Evolutionary conservation across 1,140 invertebrate species (phyloP).

Genomic region (Lanistes nyassanus): DNA sequence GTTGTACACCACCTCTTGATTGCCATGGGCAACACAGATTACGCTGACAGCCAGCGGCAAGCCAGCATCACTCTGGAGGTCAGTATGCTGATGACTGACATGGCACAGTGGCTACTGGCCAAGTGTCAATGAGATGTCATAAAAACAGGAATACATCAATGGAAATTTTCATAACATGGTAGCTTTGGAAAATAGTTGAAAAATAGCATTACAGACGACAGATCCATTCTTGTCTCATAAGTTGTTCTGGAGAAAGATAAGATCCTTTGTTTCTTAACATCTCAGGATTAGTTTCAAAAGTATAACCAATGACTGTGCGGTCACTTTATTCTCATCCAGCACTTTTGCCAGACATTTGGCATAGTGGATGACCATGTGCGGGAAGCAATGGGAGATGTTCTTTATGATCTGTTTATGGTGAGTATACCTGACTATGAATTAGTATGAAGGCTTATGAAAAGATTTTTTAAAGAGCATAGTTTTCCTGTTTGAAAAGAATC

Average conservation of each 20-base stretch:
- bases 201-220: too few species aligned
- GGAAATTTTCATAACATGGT: too few species aligned
- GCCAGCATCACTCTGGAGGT: constrained; percentile 65
- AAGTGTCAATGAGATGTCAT: too few species aligned
- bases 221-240: too few species aligned
- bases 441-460: background rate
- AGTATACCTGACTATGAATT: constrained; percentile 17
- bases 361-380: constrained; percentile 66
- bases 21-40: constrained; percentile 66
- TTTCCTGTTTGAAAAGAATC: too few species aligned
- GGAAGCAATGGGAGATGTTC: constrained; percentile 64
- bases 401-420: constrained; percentile 67
- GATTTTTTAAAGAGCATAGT: too few species aligned
- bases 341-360: constrained; percentile 62
- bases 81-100: constrained; percentile 19
- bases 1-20: constrained; percentile 63
- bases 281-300: background rate
- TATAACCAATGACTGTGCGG: background rate
- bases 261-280: background rate
- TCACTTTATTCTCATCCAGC: constrained; percentile 45
- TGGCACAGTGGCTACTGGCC: too few species aligned
- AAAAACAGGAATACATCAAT: too few species aligned
- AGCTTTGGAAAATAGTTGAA: too few species aligned
- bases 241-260: too few species aligned
- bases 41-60: constrained; percentile 66